Conservation (phyloP, 1,140 invertebrate species). For the Bicyclus anynana region DNA sequence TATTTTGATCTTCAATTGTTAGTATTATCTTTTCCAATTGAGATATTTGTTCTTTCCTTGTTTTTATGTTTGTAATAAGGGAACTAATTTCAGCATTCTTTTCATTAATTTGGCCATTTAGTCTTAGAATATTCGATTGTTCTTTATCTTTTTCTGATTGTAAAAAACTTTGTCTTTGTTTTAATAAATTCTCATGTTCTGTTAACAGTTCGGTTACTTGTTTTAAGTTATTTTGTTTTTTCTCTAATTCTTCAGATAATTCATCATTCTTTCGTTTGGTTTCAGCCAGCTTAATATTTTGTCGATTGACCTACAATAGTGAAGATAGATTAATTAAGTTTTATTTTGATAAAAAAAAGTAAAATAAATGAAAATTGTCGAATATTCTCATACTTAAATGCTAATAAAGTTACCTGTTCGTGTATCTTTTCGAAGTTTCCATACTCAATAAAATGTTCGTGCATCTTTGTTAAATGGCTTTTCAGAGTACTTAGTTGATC, state of each 20-base stretch:
- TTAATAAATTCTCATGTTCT: constrained; percentile 38
- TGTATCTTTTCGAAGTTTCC: constrained; percentile 44
- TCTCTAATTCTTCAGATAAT: constrained; percentile 38
- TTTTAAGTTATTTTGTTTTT: constrained; percentile 43
- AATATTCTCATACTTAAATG: neutral
- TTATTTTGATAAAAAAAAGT: neutral
- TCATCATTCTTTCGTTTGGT: constrained; percentile 38
- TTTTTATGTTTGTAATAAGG: constrained; percentile 45
- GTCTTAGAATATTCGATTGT: constrained; percentile 51
- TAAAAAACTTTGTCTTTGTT: constrained; percentile 44
- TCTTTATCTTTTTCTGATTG: constrained; percentile 55
- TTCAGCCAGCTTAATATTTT: constrained; percentile 42
- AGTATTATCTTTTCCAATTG: constrained; percentile 62
- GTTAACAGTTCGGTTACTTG: constrained; percentile 26
- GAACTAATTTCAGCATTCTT: constrained; percentile 53
- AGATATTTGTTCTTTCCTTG: constrained; percentile 52
- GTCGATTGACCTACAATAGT: constrained; percentile 18
- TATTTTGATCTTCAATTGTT: constrained; percentile 50
- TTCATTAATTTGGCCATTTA: constrained; percentile 41
- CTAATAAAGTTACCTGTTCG: constrained; percentile 39
- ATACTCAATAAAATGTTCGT: constrained; percentile 51
- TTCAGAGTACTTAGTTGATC: constrained; percentile 47
- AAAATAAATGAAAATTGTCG: neutral
- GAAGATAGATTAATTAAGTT: neutral
- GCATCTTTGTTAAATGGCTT: constrained; percentile 42